Conservation (phyloP, 2,113 vertebrate genomes). For the Dasyurus viverrinus region DNA sequence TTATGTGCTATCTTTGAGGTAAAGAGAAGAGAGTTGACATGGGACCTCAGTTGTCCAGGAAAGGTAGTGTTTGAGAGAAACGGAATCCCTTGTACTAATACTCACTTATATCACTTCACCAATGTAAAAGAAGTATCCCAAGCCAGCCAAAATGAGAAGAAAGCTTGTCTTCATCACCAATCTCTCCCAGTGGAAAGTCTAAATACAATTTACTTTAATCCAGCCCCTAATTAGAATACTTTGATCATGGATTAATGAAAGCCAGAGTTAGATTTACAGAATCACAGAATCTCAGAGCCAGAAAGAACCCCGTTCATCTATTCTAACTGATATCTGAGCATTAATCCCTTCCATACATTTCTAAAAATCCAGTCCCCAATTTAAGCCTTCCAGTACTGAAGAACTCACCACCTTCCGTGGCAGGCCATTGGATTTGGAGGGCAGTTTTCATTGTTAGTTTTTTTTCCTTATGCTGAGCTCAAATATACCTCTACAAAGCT, state of each 20-base stretch:
- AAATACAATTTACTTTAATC: conserved; percentile 74
- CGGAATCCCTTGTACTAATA: neutral
- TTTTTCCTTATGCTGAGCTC: neutral
- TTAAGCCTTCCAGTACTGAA: neutral
- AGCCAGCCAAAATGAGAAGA: neutral
- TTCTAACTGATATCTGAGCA: neutral
- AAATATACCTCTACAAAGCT: neutral
- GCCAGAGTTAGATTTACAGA: conserved; percentile 58
- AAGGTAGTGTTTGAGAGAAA: neutral
- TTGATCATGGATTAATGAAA: conserved; percentile 82
- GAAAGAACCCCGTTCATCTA: neutral
- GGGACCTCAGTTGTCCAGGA: neutral
- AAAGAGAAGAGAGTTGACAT: neutral
- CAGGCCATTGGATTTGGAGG: neutral
- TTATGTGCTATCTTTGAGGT: neutral
- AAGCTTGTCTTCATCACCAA: conserved; percentile 55
- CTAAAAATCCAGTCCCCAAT: conserved; percentile 44
- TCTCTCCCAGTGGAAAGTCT: conserved; percentile 68
- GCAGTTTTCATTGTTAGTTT: neutral
- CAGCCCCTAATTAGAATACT: conserved; percentile 68
- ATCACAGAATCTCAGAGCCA: neutral
- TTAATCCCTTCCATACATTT: conserved; percentile 35
- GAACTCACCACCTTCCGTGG: neutral
- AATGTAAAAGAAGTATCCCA: neutral
- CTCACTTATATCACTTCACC: neutral